Conservation (phyloP, 1,140 invertebrate genomes). For the Phocides pigmalion region DNA sequence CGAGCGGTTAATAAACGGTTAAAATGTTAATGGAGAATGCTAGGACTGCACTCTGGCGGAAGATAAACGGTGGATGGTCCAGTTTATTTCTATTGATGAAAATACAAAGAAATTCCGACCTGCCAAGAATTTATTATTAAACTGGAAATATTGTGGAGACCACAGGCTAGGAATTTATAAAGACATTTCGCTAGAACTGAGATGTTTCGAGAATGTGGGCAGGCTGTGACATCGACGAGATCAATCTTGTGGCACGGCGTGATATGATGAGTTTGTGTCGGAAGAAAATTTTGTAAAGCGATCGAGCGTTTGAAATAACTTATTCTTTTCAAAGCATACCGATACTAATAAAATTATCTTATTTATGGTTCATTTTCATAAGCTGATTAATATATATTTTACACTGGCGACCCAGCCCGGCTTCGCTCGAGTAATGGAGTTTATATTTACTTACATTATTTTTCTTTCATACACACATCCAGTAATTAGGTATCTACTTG, state of each 20-base stretch:
- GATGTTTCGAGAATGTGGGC: slow-evolving; percentile 30
- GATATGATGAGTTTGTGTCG: background rate
- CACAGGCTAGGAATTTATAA: slow-evolving; percentile 33
- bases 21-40: slow-evolving; percentile 21
- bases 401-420: too few species aligned
- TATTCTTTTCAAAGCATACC: too few species aligned
- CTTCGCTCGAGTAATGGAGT: too few species aligned
- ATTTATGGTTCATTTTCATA: too few species aligned
- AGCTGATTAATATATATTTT: too few species aligned
- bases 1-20: slow-evolving; percentile 22
- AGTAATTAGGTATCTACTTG: too few species aligned
- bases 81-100: slow-evolving; percentile 34
- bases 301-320: background rate
- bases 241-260: slow-evolving; percentile 1
- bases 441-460: too few species aligned
- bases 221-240: slow-evolving; percentile 6
- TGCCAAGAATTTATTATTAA: slow-evolving; percentile 36
- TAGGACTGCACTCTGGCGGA: slow-evolving; percentile 16
- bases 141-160: slow-evolving; percentile 32
- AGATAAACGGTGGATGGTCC: slow-evolving; percentile 7
- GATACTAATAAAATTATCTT: too few species aligned
- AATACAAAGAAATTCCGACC: slow-evolving; percentile 34
- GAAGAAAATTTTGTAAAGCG: slow-evolving; percentile 1
- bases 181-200: slow-evolving; percentile 30
- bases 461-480: too few species aligned